Conservation (phyloP, 30 jellyfish, hydroid and myxozoan genomes). For the Pelagia noctiluca region DNA sequence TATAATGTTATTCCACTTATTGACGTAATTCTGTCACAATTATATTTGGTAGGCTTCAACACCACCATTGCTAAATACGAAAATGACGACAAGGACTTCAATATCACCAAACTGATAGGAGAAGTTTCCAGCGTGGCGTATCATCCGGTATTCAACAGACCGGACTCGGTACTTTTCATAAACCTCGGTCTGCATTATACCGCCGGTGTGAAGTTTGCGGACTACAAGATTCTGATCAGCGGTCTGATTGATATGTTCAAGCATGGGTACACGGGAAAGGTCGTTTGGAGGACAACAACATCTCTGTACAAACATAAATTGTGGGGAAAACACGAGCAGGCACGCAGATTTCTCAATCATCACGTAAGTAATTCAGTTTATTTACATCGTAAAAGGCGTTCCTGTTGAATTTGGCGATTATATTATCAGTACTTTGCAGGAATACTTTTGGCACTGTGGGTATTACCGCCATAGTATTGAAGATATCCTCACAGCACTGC, state of each 20-base stretch:
- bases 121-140: constrained; percentile 39
- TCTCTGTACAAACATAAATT: constrained; percentile 67
- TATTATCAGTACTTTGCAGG: neutral
- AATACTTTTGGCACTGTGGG: neutral
- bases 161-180: constrained; percentile 45
- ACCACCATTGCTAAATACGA: constrained; percentile 75
- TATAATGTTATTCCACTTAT: neutral
- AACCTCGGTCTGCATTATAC: constrained; percentile 80
- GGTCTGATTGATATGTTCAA: constrained; percentile 31
- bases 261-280: constrained; percentile 19
- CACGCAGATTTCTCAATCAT: constrained; percentile 68
- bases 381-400: no score
- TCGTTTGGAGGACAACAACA: constrained; percentile 84
- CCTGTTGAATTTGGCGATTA: neutral
- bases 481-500: neutral
- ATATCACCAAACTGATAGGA: constrained; percentile 33
- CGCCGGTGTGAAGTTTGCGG: constrained; percentile 54
- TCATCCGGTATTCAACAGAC: constrained; percentile 2
- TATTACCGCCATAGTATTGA: no score
- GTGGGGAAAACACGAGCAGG: constrained; percentile 52
- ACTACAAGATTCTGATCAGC: constrained; percentile 39
- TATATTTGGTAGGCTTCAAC: constrained; percentile 56
- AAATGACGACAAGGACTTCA: constrained; percentile 70
- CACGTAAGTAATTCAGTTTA: constrained; percentile 46
- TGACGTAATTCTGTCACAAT: neutral